Base-by-base conservation (phyloP, 2,888 invertebrate species). In the Agrotis ipsilon region DNA sequence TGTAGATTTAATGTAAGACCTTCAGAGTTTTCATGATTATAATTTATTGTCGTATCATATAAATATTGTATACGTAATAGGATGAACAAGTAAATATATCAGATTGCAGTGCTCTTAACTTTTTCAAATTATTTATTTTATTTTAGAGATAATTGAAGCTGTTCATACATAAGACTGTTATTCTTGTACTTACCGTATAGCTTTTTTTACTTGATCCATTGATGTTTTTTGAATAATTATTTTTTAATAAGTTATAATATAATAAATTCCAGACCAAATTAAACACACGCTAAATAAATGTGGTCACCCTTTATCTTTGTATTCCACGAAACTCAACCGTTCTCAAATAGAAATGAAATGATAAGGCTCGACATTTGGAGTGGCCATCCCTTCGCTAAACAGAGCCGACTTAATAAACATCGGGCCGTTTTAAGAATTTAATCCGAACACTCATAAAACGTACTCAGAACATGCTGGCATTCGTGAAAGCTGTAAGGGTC, bases 311-410 rank as follows among this genome's bases (percentile, higher is more conserved):
- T 68, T 52, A 58, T 77, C 61, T 71, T 70, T 55, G 39, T 70
- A 66, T 70, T 82, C 73, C 61, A 67, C 60, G 46, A 58, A 77
- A 78, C 74, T 72, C 67, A 62, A 82, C 81, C 83, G 67, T 78
- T 78, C 81, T 83, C 72, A 78, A 72, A 66, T 68, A 68, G 27
- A 19, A 75, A 66, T 49, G 49, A 72, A 83, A 81, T 81, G 78
- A 83, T 72, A 80, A 69, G 64, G 66, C 68, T 72, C 51, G 77
- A 72, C 69, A 45, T 78, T 71, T 80, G 43, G 54, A 74, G 69
- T 72, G 68, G 74, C 66, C 69, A 66, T 71, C 81, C 84, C 62
- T 83, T 74, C 65, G 19, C 52, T 66, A 72, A 78, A 74, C 69
- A 70, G 67, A 69, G 45, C 59, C 51, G 67, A 64, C 67, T 69